Evolutionary conservation across 2,113 vertebrate species (phyloP).

Genomic region (Urocolius indicus): DNA sequence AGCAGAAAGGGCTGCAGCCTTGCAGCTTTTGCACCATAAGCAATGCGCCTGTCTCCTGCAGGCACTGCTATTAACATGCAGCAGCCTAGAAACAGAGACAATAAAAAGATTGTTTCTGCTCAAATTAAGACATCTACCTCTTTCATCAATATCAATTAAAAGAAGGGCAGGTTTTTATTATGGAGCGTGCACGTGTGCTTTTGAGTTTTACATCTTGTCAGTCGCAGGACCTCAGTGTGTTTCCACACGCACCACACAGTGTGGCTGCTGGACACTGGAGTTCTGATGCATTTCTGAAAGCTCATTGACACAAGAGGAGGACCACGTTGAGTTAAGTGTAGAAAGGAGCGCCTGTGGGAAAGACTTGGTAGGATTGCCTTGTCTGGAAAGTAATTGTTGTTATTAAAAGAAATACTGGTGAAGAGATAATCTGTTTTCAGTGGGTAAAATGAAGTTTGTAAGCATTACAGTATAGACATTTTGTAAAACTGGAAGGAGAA

Average conservation of each 20-base stretch:
- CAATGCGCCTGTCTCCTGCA: background rate
- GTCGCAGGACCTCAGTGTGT: background rate
- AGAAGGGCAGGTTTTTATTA: background rate
- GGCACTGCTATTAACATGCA: background rate
- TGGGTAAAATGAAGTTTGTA: background rate
- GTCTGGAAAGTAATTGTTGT: background rate
- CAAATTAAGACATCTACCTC: background rate
- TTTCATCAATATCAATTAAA: background rate
- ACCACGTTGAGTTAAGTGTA: background rate
- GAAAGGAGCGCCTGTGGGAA: background rate
- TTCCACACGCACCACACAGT: fast-evolving
- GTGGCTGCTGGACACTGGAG: background rate
- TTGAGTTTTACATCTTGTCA: background rate
- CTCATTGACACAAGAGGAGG: background rate
- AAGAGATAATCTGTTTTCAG: background rate
- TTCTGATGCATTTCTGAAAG: background rate
- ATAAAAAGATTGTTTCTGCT: background rate
- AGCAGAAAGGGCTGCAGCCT: background rate
- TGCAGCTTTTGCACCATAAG: background rate
- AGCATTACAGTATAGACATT: fast-evolving
- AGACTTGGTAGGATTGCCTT: background rate
- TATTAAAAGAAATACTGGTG: background rate
- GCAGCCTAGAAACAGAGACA: background rate
- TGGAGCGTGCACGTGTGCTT: fast-evolving
- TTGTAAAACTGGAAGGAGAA: background rate